A percentile compares a stretch with the other conserved stretches of the same genome.
These are phyloP conservation scores for Ruditapes philippinarum DNA, from an alignment of 1,140 invertebrate genomes.

Conservation along the genomic window DNA sequence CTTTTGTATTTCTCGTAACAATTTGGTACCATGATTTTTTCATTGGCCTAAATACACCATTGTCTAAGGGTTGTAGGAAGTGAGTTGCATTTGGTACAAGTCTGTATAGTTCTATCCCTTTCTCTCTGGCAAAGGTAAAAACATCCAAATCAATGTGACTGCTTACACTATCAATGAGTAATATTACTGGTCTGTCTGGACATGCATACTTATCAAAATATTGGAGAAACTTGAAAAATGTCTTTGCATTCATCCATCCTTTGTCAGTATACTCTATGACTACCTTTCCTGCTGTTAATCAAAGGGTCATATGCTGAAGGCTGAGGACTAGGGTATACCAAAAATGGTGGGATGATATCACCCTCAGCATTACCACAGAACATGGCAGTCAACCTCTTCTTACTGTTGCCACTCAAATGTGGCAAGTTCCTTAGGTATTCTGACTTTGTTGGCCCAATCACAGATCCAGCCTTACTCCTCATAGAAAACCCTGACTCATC, in stretches of 20 bases:
- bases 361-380: slow-evolving; percentile 41
- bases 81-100: slow-evolving; percentile 66
- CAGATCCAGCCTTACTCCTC: slow-evolving; percentile 33
- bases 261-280: slow-evolving; percentile 55
- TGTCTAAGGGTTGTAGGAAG: slow-evolving; percentile 68
- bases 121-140: slow-evolving; percentile 41
- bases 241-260: slow-evolving; percentile 65
- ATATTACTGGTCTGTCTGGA: too few relatives aligned
- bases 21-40: slow-evolving; percentile 52
- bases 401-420: slow-evolving; percentile 18
- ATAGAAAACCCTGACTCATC: slow-evolving; percentile 69
- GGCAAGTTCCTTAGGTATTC: background rate
- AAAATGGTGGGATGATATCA: slow-evolving; percentile 61
- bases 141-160: too few relatives aligned
- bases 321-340: slow-evolving; percentile 55
- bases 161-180: too few relatives aligned
- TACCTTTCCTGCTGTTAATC: slow-evolving; percentile 33
- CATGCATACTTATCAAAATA: too few relatives aligned
- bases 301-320: slow-evolving; percentile 63
- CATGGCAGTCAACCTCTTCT: slow-evolving; percentile 31
- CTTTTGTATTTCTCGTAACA: too few relatives aligned
- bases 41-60: slow-evolving; percentile 64
- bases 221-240: too few relatives aligned
- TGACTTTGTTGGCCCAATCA: slow-evolving; percentile 64
- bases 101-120: slow-evolving; percentile 60